Evolutionary conservation across 2,888 invertebrate genomes (phyloP), one percentile per base, ranked within the genome.

Genomic region (Piscicola geometra): DNA sequence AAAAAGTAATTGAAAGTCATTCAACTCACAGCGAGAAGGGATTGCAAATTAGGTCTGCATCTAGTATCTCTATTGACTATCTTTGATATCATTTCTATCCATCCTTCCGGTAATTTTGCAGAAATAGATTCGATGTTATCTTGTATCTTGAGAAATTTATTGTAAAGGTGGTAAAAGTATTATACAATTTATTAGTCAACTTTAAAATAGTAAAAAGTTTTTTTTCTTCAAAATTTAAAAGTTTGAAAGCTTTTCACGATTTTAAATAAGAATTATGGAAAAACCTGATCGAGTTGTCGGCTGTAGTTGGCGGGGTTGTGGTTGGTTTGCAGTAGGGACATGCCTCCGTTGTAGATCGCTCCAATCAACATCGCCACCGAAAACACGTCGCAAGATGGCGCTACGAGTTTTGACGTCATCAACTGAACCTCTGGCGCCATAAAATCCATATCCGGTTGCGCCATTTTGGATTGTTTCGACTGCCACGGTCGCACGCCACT

Each of bases 341-440:
- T 90, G 56, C 98, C 97, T 79, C 90, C 89, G 87, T 96, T 96
- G 88, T 93, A 97, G 76, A 97, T 90, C 77, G 95, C 90, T 84
- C 93, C 93, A 81, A 98, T 91, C 75, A 95, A 91, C 89, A 98
- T 91, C 28, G 97, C 98, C 80, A 98, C 87, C 0, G 96, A 94
- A 87, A 92, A 99, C 92, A 98, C 96, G 86, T 99, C 98, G 81
- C 94, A 94, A 66, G 92, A 88, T 75, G 92, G 91, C 84, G 92
- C 93, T 79, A 82, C 79, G 75, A 79, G 80, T 76, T 84, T 82
- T 15, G 74, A 77, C 70, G 71, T 69, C 41, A 89, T 90, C 47
- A 90, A 89, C 86, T 97, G 95, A 64, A 92, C 90, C 88, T 99
- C 98, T 0, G 98, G 98, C 74, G 98, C 97, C 91, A 89, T 82